Conservation (phyloP, 2,113 vertebrate genomes). For the Serinus canaria region DNA sequence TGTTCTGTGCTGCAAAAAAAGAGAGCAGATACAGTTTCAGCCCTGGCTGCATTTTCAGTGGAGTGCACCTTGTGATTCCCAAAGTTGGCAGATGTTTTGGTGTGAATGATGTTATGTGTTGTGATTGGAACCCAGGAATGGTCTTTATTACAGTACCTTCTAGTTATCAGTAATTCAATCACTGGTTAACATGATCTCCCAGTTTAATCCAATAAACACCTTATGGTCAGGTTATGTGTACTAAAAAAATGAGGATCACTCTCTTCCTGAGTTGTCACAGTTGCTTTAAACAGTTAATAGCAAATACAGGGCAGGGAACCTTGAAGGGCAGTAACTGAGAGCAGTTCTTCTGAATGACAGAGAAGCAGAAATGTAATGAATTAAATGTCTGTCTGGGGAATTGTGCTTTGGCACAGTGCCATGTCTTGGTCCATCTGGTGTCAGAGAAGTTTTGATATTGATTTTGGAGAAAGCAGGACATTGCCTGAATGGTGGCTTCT, state of each 20-base stretch:
- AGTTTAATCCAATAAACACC: slow-evolving; percentile 62
- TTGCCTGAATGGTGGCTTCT: neutral
- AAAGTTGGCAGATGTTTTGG: neutral
- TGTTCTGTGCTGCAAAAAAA: neutral
- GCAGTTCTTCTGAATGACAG: neutral
- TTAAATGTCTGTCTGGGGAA: slow-evolving; percentile 6
- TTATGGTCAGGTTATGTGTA: slow-evolving; percentile 41
- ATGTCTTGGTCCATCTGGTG: neutral
- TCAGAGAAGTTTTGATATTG: neutral
- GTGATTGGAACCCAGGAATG: neutral
- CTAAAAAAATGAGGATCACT: slow-evolving; percentile 9
- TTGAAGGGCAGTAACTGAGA: neutral
- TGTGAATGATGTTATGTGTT: neutral
- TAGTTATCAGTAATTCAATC: slow-evolving; percentile 59
- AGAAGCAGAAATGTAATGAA: neutral
- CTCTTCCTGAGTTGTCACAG: neutral
- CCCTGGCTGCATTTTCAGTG: neutral
- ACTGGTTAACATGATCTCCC: slow-evolving; percentile 50
- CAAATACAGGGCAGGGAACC: neutral
- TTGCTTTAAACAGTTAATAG: neutral
- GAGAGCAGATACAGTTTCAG: neutral
- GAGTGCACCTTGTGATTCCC: neutral
- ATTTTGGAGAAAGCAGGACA: neutral
- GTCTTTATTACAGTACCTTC: slow-evolving; percentile 2
- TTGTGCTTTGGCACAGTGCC: neutral